A percentile compares a stretch with the other conserved stretches of the same genome.
phyloP scores from a whole-genome alignment of 2,797 vertebrate species.

The Vultur gryphus region DNA sequence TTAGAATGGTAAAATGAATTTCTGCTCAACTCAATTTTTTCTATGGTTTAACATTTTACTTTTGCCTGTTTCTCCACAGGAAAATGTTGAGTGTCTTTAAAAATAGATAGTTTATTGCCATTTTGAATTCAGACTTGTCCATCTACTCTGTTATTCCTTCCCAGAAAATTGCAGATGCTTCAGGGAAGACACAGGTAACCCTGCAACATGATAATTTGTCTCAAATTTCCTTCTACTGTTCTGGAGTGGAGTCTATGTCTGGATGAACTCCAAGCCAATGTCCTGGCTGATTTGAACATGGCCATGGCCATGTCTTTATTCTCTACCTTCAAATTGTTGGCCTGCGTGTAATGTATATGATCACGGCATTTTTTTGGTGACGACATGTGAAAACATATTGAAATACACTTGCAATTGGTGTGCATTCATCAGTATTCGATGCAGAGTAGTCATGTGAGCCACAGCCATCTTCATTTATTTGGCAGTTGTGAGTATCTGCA shows the following conservation, averaged over 20 bases:
- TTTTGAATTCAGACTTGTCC: background rate
- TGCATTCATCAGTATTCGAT: background rate
- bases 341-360: rapidly evolving
- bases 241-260: background rate
- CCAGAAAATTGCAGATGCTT: background rate
- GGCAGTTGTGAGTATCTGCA: background rate
- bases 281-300: background rate
- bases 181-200: background rate
- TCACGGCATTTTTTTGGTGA: background rate
- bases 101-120: background rate
- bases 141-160: background rate
- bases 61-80: background rate
- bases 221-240: background rate
- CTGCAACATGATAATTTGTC: background rate
- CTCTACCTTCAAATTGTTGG: background rate
- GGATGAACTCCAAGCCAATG: background rate
- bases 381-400: background rate
- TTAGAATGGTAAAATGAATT: background rate
- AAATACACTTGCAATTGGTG: background rate
- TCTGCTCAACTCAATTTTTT: background rate
- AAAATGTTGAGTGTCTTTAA: background rate
- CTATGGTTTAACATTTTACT: background rate
- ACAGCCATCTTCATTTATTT: background rate
- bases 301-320: background rate
- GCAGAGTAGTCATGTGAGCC: background rate